Conservation (phyloP, 2,888 invertebrate species). For the Idaea aversata region DNA sequence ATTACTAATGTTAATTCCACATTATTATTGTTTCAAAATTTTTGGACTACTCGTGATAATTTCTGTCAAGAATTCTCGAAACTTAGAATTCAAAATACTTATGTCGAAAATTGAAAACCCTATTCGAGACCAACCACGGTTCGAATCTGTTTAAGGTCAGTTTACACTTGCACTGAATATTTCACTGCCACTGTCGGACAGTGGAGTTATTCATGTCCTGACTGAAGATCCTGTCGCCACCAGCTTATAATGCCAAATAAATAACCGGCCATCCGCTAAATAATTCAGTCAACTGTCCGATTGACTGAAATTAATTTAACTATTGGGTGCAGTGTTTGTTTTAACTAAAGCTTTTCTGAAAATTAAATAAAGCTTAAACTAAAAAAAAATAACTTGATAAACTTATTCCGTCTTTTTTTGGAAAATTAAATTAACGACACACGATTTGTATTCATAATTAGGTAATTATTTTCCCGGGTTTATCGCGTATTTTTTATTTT, state of each 20-base stretch:
- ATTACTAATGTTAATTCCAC: no score
- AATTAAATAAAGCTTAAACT: no score
- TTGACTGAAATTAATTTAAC: constrained; percentile 7
- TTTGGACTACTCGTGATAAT: no score
- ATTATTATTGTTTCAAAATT: no score
- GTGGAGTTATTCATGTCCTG: constrained; percentile 55
- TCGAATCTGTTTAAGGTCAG: constrained; percentile 42
- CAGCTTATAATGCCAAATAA: constrained; percentile 37
- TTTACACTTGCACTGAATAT: constrained; percentile 48
- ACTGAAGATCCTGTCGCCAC: constrained; percentile 38
- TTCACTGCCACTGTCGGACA: constrained; percentile 47
- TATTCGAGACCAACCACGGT: constrained; percentile 11
- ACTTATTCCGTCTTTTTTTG: no score
- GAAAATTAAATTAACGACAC: no score
- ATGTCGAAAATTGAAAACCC: not conserved
- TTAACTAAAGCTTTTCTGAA: not conserved
- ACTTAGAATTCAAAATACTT: not conserved
- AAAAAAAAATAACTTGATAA: no score
- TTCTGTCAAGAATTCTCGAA: not conserved
- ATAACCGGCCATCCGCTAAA: constrained; percentile 23
- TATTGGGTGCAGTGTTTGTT: not conserved
- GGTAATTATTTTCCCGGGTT: no score
- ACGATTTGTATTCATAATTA: no score
- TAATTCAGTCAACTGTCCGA: constrained; percentile 14
- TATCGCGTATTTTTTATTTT: no score